Evolutionary conservation across 2,888 invertebrate species (phyloP).

Genomic region (Eurytoma adleriae): DNA sequence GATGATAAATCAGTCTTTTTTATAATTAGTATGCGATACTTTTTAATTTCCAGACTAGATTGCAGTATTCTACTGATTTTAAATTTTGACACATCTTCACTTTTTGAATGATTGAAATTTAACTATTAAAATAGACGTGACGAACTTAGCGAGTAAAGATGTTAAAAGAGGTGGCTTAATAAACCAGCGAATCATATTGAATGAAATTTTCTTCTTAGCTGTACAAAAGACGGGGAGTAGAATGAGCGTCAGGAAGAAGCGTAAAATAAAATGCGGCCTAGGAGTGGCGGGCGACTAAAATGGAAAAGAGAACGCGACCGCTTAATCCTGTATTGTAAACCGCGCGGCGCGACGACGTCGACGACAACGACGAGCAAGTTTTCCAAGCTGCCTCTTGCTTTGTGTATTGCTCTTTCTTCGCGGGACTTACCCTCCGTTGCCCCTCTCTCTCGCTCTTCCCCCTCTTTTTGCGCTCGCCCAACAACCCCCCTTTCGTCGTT

Average conservation of each 20-base stretch:
- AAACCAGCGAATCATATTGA: neutral
- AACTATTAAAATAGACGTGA: too few relatives aligned
- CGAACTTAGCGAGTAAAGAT: too few relatives aligned
- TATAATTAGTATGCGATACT: neutral
- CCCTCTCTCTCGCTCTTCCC: neutral
- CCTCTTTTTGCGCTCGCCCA: conserved; percentile 50
- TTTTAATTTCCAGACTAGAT: too few relatives aligned
- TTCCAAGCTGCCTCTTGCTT: conserved; percentile 63
- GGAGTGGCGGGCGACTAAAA: neutral
- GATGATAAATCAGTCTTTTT: too few relatives aligned
- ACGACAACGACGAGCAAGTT: conserved; percentile 63
- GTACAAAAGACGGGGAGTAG: neutral
- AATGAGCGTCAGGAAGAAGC: neutral
- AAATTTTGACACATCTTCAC: too few relatives aligned
- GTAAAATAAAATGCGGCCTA: neutral
- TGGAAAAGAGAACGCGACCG: conserved; percentile 57
- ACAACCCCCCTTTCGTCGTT: conserved; percentile 28
- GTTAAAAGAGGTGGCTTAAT: too few relatives aligned
- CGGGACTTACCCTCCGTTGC: conserved; percentile 35
- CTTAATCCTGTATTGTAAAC: conserved; percentile 74
- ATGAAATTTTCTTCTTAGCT: neutral
- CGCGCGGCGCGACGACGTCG: conserved; percentile 65
- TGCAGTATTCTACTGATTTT: too few relatives aligned
- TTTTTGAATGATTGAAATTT: too few relatives aligned
- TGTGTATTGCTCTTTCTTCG: conserved; percentile 58